Percentiles rank a stretch among this genome's conserved stretches.
Evolutionary conservation across 1,140 invertebrate genomes (phyloP).

Genomic region (Orchestia grillus): DNA sequence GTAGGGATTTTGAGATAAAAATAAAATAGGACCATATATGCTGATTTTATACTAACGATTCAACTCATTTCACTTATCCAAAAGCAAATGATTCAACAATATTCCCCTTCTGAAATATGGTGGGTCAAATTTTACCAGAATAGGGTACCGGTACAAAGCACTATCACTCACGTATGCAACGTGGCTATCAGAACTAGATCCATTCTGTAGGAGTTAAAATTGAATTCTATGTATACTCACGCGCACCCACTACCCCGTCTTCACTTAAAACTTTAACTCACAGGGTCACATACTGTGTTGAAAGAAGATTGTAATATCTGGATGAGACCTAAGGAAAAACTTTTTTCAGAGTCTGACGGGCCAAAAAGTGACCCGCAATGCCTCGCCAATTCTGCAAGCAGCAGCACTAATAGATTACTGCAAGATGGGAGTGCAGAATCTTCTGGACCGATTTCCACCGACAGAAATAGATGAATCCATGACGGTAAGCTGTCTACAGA

Average conservation of each 20-base stretch:
- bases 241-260: background rate
- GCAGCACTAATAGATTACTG: background rate
- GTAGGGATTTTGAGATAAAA: background rate
- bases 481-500: background rate
- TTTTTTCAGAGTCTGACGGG: background rate
- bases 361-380: conserved; percentile 7
- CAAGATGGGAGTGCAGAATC: background rate
- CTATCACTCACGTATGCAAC: background rate
- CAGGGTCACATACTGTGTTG: background rate
- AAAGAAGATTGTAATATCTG: background rate
- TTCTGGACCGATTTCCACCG: background rate
- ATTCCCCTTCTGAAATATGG: background rate
- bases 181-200: background rate
- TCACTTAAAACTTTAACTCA: background rate
- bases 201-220: too few species aligned
- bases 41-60: background rate
- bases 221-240: too few species aligned
- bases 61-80: background rate
- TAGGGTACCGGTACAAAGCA: background rate
- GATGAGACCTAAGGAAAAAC: background rate
- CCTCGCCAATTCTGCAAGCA: background rate
- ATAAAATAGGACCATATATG: background rate
- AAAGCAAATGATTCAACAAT: background rate
- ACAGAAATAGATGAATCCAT: background rate
- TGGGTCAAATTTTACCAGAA: background rate